phyloP scores from a whole-genome alignment of 2,888 invertebrate species.

The Hypolimnas misippus region DNA sequence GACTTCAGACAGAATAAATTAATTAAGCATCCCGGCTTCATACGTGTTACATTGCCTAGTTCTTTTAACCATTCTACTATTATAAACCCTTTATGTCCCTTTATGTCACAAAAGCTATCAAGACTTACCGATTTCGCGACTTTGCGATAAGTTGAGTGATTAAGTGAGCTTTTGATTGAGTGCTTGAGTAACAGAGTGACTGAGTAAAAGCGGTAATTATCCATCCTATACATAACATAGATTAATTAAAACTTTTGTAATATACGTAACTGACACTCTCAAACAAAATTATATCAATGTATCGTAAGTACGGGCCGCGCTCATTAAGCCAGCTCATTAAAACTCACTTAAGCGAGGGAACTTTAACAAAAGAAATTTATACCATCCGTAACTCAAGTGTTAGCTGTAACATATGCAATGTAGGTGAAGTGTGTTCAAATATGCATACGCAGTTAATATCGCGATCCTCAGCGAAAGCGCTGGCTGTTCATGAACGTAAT shows the following conservation, averaged over 20 bases:
- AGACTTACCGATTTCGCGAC: too few relatives aligned
- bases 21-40: too few relatives aligned
- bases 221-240: neutral
- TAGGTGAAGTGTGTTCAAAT: conserved; percentile 41
- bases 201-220: too few relatives aligned
- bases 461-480: conserved; percentile 27
- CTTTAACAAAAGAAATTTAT: conserved; percentile 42
- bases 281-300: conserved; percentile 8
- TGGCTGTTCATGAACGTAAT: conserved; percentile 21
- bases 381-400: conserved; percentile 29
- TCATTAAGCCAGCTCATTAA: conserved; percentile 40
- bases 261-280: neutral
- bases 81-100: too few relatives aligned
- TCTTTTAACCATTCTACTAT: too few relatives aligned
- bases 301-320: conserved; percentile 6
- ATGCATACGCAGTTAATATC: conserved; percentile 34
- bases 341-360: conserved; percentile 34
- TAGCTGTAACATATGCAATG: conserved; percentile 30
- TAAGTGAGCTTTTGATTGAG: too few relatives aligned
- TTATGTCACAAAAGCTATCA: too few relatives aligned
- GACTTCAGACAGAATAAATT: too few relatives aligned
- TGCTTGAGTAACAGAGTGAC: too few relatives aligned
- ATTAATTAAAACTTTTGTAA: conserved; percentile 1
- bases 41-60: too few relatives aligned
- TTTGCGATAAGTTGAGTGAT: too few relatives aligned